A percentile compares a stretch with the other conserved stretches of the same genome.
These are phyloP conservation scores for Montipora cactus DNA, from an alignment of 64 coral and sea anemone species.

Conservation along the genomic window DNA sequence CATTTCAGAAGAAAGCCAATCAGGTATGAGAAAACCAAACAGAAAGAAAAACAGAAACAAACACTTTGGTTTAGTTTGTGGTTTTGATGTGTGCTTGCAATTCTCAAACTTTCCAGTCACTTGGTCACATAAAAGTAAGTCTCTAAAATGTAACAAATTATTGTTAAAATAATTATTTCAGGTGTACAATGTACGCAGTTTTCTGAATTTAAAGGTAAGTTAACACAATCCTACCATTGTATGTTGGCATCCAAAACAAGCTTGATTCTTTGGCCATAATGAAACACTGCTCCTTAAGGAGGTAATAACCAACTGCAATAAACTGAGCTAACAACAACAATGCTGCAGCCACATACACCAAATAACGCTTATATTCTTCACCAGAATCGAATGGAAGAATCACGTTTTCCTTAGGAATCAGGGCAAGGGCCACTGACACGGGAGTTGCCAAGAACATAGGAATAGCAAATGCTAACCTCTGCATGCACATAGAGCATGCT, in stretches of 20 bases:
- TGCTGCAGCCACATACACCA: neutral
- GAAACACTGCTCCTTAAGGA: slow-evolving; percentile 78
- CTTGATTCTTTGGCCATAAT: slow-evolving; percentile 92
- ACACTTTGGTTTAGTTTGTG: too few species aligned
- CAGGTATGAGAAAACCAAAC: too few species aligned
- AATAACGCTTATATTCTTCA: neutral
- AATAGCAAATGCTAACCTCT: slow-evolving; percentile 55
- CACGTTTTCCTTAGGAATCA: neutral
- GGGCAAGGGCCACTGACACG: slow-evolving; percentile 19
- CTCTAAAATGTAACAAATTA: too few species aligned
- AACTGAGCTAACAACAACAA: slow-evolving; percentile 68
- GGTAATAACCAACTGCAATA: slow-evolving; percentile 81
- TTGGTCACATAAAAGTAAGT: too few species aligned
- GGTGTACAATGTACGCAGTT: too few species aligned
- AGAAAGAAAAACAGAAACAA: too few species aligned
- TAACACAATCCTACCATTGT: slow-evolving; percentile 73
- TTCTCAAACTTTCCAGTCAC: too few species aligned
- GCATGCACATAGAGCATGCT: slow-evolving; percentile 76
- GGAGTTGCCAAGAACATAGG: slow-evolving; percentile 68
- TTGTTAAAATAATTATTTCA: too few species aligned
- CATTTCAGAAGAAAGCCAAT: too few species aligned
- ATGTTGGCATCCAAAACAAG: slow-evolving; percentile 94
- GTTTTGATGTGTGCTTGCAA: too few species aligned
- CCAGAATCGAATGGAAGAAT: slow-evolving; percentile 32
- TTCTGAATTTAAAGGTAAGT: too few species aligned